These are phyloP conservation scores for Belgica antarctica DNA, from an alignment of 2,888 invertebrate species.

Conservation along the genomic window DNA sequence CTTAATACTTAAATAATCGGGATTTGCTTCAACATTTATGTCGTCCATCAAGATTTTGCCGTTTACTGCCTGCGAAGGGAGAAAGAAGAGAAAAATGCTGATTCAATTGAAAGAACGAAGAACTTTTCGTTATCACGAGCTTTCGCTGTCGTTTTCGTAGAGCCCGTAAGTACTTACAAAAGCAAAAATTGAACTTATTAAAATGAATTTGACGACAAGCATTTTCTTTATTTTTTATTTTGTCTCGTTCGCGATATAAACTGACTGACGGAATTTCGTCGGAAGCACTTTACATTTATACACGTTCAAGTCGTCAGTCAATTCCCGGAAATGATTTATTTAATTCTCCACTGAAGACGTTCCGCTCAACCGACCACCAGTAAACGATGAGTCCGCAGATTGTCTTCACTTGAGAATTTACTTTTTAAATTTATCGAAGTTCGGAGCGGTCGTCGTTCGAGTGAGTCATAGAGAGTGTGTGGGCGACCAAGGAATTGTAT, in stretches of 20 bases:
- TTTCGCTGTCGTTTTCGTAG: background rate
- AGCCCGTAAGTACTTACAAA: slow-evolving; percentile 4
- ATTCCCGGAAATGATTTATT: slow-evolving; percentile 16
- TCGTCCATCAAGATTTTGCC: slow-evolving; percentile 17
- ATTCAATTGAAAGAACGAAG: slow-evolving; percentile 23
- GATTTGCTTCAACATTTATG: slow-evolving; percentile 8
- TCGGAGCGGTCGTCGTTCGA: background rate
- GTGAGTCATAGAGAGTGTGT: background rate
- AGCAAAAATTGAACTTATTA: slow-evolving; percentile 28
- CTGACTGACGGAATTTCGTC: background rate
- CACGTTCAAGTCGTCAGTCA: background rate
- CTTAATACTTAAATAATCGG: slow-evolving; percentile 5
- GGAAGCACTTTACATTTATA: background rate
- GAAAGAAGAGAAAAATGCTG: slow-evolving; percentile 15
- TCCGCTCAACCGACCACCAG: too few species aligned
- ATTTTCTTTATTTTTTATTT: too few species aligned
- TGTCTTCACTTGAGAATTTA: background rate
- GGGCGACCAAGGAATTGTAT: background rate
- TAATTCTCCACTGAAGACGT: background rate
- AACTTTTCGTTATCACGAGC: slow-evolving; percentile 2
- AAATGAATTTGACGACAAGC: slow-evolving; percentile 17
- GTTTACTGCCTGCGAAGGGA: background rate
- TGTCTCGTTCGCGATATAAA: slow-evolving; percentile 3
- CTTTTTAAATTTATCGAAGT: slow-evolving; percentile 4
- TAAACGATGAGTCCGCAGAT: too few species aligned